A percentile compares a stretch with the other conserved stretches of the same genome.
Evolutionary conservation across 1,140 invertebrate genomes (phyloP).

Genomic region (Drosophila parabipectinata): DNA sequence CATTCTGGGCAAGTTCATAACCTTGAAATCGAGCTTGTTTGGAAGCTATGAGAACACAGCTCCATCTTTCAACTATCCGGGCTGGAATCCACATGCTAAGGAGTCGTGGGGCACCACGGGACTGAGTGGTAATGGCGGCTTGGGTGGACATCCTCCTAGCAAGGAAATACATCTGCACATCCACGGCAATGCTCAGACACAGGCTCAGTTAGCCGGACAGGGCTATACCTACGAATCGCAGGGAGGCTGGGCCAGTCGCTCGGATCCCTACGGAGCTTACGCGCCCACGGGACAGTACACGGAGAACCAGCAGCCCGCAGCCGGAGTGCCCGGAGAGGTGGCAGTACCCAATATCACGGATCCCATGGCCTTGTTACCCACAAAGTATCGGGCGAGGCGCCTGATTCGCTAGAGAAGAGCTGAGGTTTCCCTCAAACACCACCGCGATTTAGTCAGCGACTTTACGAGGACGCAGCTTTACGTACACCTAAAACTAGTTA

Average conservation of each 20-base stretch:
- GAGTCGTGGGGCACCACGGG: conserved; percentile 61
- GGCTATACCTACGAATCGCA: conserved; percentile 59
- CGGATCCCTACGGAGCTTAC: conserved; percentile 71
- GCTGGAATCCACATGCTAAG: conserved; percentile 69
- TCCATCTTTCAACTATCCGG: conserved; percentile 66
- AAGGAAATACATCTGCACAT: conserved; percentile 83
- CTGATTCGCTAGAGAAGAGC: conserved; percentile 53
- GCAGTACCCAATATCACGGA: conserved; percentile 67
- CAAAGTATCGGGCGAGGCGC: conserved; percentile 67
- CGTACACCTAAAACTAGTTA: conserved; percentile 58
- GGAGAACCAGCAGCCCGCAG: conserved; percentile 21
- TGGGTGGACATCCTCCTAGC: conserved; percentile 47
- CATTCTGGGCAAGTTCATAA: conserved; percentile 76
- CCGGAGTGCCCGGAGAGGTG: conserved; percentile 36
- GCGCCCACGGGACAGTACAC: conserved; percentile 49
- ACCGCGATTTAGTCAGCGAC: conserved; percentile 75
- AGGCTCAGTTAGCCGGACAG: conserved; percentile 54
- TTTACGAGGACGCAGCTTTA: conserved; percentile 71
- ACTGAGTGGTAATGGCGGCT: conserved; percentile 13
- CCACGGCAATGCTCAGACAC: conserved; percentile 67
- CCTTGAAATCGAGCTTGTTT: conserved; percentile 67
- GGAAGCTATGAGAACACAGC: conserved; percentile 61
- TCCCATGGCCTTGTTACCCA: conserved; percentile 66
- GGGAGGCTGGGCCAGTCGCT: conserved; percentile 69
- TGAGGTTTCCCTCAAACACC: conserved; percentile 39